Conservation (phyloP, 2,888 invertebrate genomes). For the Ichneumon xanthorius region DNA sequence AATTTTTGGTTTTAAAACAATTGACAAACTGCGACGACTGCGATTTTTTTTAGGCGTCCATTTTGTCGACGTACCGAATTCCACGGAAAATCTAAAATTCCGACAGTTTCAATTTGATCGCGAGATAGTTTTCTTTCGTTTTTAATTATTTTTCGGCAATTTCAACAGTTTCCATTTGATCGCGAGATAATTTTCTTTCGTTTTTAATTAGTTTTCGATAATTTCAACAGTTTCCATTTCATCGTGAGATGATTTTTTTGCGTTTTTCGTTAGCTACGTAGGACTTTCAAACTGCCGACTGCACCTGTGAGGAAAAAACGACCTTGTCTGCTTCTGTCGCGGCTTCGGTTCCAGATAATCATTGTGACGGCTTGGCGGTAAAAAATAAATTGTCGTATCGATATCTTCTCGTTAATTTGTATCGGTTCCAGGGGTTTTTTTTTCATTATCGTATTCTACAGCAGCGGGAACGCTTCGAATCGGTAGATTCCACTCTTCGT, state of each 20-base stretch:
- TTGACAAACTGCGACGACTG: background rate
- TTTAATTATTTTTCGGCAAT: background rate
- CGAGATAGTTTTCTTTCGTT: background rate
- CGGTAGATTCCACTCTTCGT: background rate
- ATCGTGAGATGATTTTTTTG: background rate
- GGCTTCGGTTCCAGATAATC: background rate
- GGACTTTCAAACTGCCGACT: background rate
- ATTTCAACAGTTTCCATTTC: background rate
- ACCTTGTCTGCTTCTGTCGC: background rate
- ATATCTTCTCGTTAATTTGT: background rate
- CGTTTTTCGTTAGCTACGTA: background rate
- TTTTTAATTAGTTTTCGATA: background rate
- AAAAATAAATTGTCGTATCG: background rate
- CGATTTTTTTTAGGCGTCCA: background rate
- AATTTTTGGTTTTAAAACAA: slow-evolving; percentile 4
- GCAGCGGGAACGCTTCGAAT: background rate
- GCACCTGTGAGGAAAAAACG: background rate
- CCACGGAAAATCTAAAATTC: background rate
- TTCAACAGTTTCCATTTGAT: background rate
- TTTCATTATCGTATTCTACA: background rate
- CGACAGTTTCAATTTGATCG: background rate
- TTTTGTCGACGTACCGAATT: background rate
- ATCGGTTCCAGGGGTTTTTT: background rate
- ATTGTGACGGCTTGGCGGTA: background rate
- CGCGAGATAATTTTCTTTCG: background rate